These are phyloP conservation scores for Rhopalosiphum nymphaeae DNA, from an alignment of 2,888 invertebrate species.

Conservation along the genomic window DNA sequence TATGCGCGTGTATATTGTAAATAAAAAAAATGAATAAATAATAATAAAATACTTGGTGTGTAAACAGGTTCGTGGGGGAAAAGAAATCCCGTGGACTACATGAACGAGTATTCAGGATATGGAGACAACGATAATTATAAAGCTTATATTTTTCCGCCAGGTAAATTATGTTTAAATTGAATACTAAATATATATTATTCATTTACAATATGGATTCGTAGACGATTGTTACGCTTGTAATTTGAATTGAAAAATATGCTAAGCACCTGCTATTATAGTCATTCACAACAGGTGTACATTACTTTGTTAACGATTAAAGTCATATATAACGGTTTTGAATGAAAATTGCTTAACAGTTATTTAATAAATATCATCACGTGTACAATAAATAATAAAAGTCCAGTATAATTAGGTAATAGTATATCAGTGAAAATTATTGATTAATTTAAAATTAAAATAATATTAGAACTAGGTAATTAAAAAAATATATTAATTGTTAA, in stretches of 20 bases:
- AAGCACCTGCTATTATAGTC: slow-evolving; percentile 6
- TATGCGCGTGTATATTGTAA: neutral
- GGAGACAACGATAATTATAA: slow-evolving; percentile 53
- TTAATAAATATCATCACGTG: neutral
- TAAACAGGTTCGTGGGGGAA: slow-evolving; percentile 63
- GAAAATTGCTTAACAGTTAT: neutral
- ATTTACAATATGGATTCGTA: neutral
- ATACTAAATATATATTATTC: neutral
- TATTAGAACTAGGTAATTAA: too few species aligned
- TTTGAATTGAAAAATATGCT: slow-evolving; percentile 8
- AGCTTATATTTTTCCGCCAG: slow-evolving; percentile 55
- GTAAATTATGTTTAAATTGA: slow-evolving; percentile 44
- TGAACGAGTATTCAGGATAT: slow-evolving; percentile 54
- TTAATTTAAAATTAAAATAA: neutral
- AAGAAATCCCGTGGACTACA: slow-evolving; percentile 61
- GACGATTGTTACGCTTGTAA: neutral
- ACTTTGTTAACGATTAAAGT: neutral
- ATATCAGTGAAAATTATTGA: neutral
- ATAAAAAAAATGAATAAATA: slow-evolving; percentile 26
- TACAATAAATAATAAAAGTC: neutral
- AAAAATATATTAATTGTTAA: neutral
- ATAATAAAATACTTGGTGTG: slow-evolving; percentile 21
- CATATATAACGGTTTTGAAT: neutral
- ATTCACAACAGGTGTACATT: slow-evolving; percentile 27
- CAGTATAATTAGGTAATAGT: neutral